Percentiles rank a stretch among this genome's conserved stretches.
Conservation (phyloP, 2,888 invertebrate genomes). For the Drosophila greeni region DNA sequence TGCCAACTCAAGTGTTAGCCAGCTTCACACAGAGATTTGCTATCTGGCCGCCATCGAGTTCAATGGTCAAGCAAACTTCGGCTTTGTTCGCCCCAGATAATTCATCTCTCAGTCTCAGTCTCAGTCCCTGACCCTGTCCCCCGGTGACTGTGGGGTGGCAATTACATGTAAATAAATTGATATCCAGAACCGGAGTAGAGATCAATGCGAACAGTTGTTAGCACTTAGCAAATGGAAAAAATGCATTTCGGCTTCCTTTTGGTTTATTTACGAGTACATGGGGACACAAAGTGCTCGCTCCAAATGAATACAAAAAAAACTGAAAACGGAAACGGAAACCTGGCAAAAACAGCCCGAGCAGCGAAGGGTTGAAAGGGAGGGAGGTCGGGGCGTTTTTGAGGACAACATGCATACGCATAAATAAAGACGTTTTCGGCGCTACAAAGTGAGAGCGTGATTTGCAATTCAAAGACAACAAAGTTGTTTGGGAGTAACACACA, state of each 20-base stretch:
- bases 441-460: conserved; percentile 53
- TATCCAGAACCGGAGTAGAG: conserved; percentile 47
- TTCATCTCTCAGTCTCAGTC: conserved; percentile 12
- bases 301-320: conserved; percentile 3
- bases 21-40: conserved; percentile 51
- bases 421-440: conserved; percentile 64
- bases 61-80: conserved; percentile 62
- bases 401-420: conserved; percentile 61
- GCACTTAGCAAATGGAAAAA: conserved; percentile 62
- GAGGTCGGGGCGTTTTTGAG: conserved; percentile 16
- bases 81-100: conserved; percentile 28
- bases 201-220: conserved; percentile 61
- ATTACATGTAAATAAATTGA: conserved; percentile 58
- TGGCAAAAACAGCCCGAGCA: neutral
- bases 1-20: conserved; percentile 52
- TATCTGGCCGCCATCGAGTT: conserved; percentile 49
- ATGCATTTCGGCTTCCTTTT: conserved; percentile 65
- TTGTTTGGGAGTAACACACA: conserved; percentile 46
- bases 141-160: conserved; percentile 26
- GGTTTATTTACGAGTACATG: conserved; percentile 69
- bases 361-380: conserved; percentile 4
- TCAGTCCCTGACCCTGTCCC: neutral
- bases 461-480: conserved; percentile 68
- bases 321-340: neutral
- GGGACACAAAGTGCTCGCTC: conserved; percentile 52